Conservation (phyloP, 2,888 invertebrate genomes). For the Apoda limacodes region DNA sequence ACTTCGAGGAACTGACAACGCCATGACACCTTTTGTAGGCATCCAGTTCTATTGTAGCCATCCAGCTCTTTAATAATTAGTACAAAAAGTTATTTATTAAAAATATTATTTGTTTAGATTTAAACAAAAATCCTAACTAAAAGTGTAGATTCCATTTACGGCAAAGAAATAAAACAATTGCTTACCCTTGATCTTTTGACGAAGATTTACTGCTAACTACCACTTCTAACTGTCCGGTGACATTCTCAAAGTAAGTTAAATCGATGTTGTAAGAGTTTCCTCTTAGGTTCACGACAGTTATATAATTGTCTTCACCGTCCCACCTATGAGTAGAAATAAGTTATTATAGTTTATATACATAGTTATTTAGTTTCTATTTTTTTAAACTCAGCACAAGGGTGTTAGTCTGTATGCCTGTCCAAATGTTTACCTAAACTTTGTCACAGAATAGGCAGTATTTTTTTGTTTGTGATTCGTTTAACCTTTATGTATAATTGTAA, state of each 20-base stretch:
- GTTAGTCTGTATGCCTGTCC: no score
- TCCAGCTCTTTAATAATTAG: neutral
- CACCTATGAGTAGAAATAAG: slow-evolving; percentile 23
- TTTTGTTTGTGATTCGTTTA: no score
- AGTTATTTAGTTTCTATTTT: neutral
- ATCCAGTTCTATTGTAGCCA: no score
- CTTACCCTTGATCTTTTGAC: slow-evolving; percentile 57
- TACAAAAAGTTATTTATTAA: neutral
- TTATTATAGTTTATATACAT: slow-evolving; percentile 4
- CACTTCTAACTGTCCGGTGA: slow-evolving; percentile 49
- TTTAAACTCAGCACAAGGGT: neutral
- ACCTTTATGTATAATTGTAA: no score
- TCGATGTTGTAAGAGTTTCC: slow-evolving; percentile 59
- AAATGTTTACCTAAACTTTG: no score
- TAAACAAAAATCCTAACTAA: neutral
- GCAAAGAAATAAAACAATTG: slow-evolving; percentile 6
- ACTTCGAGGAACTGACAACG: no score
- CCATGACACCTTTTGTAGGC: no score
- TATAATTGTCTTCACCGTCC: slow-evolving; percentile 35
- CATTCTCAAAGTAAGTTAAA: slow-evolving; percentile 61
- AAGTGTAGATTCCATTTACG: neutral
- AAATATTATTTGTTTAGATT: neutral
- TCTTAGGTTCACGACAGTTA: slow-evolving; percentile 71
- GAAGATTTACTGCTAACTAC: slow-evolving; percentile 63
- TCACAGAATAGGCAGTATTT: no score